Evolutionary conservation across 2,797 vertebrate genomes (phyloP).

Genomic region (Eutrigla gurnardus): DNA sequence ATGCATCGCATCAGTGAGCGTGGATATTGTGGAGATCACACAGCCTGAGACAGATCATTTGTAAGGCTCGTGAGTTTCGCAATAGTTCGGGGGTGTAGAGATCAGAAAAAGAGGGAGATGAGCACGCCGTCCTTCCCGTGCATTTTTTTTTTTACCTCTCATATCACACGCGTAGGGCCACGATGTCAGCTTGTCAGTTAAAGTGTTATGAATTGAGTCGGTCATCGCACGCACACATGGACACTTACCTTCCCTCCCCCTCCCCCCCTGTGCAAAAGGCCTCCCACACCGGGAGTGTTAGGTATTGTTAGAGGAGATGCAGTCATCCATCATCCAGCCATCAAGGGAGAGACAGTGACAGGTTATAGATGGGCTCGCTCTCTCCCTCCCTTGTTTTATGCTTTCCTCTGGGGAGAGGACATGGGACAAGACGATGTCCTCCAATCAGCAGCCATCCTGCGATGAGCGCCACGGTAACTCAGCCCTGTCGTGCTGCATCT

Average conservation of each 20-base stretch:
- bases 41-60: slow-evolving; percentile 55
- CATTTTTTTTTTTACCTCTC: neutral
- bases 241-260: slow-evolving; percentile 30
- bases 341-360: slow-evolving; percentile 76
- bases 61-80: slow-evolving; percentile 35
- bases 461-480: slow-evolving; percentile 51
- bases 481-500: slow-evolving; percentile 33
- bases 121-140: neutral
- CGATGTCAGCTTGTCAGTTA: slow-evolving; percentile 54
- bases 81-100: slow-evolving; percentile 6
- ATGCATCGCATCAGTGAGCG: slow-evolving; percentile 51
- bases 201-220: slow-evolving; percentile 12
- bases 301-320: slow-evolving; percentile 71
- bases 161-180: slow-evolving; percentile 23
- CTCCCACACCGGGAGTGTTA: slow-evolving; percentile 60
- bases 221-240: slow-evolving; percentile 37
- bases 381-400: slow-evolving; percentile 23
- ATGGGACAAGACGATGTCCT: slow-evolving; percentile 38
- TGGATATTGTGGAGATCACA: slow-evolving; percentile 57
- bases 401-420: slow-evolving; percentile 5
- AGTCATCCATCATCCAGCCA: slow-evolving; percentile 80
- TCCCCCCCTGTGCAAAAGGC: slow-evolving; percentile 40
- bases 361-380: slow-evolving; percentile 69
- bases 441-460: no score
- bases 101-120: neutral